Conservation (phyloP, 1,140 invertebrate genomes). For the Portunus trituberculatus region DNA sequence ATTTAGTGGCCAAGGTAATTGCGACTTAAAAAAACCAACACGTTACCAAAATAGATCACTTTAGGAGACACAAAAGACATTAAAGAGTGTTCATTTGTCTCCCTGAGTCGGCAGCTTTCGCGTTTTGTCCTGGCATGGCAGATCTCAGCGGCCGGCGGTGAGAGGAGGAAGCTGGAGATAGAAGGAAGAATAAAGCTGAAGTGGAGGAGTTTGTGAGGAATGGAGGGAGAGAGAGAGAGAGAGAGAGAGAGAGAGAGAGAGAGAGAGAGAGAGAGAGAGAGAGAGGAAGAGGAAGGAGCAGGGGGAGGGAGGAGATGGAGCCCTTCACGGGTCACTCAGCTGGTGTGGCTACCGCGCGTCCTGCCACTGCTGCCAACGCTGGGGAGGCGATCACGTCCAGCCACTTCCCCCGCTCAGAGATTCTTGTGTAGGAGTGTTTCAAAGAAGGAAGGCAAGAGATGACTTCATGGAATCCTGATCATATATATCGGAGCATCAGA, state of each 20-base stretch:
- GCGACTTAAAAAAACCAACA: slow-evolving; percentile 28
- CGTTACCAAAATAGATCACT: slow-evolving; percentile 45
- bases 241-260: too few relatives aligned
- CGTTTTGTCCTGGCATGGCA: not conserved
- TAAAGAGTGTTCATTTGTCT: slow-evolving; percentile 46
- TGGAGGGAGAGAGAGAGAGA: not conserved
- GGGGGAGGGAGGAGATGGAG: not conserved
- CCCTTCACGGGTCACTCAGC: slow-evolving; percentile 30
- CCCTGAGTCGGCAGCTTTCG: slow-evolving; percentile 25
- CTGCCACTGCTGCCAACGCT: slow-evolving; percentile 44
- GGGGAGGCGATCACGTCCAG: not conserved
- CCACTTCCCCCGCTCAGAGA: not conserved
- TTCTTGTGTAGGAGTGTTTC: not conserved
- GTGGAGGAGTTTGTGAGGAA: too few relatives aligned
- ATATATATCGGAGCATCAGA: not conserved
- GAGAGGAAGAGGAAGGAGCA: not conserved
- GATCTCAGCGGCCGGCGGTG: not conserved
- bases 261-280: too few relatives aligned
- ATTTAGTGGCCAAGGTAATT: slow-evolving; percentile 12
- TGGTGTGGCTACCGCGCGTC: slow-evolving; percentile 36
- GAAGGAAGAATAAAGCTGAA: too few relatives aligned
- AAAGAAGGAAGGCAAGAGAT: not conserved
- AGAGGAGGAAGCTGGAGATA: not conserved
- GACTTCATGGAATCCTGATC: not conserved
- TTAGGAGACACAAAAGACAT: slow-evolving; percentile 52